phyloP scores from a whole-genome alignment of 2,888 invertebrate genomes.

The Ormyrus thymus region DNA sequence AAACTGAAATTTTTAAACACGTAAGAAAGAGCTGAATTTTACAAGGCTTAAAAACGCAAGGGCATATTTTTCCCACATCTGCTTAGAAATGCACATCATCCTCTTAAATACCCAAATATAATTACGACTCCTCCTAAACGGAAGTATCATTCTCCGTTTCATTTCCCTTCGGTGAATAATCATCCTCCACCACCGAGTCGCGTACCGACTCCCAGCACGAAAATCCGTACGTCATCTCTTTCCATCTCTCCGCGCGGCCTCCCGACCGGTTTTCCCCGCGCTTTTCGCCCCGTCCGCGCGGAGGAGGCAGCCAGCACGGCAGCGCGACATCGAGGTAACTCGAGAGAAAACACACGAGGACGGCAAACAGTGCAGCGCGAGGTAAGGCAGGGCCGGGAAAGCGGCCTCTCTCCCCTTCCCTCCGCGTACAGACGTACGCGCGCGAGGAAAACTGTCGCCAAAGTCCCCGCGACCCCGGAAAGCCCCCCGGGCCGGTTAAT shows the following conservation, averaged over 20 bases:
- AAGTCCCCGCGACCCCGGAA: background rate
- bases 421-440: background rate
- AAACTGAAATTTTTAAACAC: no score
- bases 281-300: background rate
- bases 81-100: no score
- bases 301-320: background rate
- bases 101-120: no score
- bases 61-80: no score
- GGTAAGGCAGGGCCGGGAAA: background rate
- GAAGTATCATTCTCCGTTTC: no score
- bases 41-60: no score
- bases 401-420: background rate
- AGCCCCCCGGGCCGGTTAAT: slow-evolving; percentile 61
- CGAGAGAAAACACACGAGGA: slow-evolving; percentile 37
- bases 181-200: no score
- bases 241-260: no score
- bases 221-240: slow-evolving; percentile 1
- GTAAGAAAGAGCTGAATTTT: no score
- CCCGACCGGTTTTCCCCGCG: background rate
- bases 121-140: no score
- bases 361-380: slow-evolving; percentile 4
- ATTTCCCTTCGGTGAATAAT: no score
- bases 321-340: slow-evolving; percentile 12
- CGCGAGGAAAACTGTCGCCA: slow-evolving; percentile 16
- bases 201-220: no score